Evolutionary conservation across 1,140 invertebrate species (phyloP), one percentile per base, ranked within the genome.

Genomic region (Drosophila lacteicornis): DNA sequence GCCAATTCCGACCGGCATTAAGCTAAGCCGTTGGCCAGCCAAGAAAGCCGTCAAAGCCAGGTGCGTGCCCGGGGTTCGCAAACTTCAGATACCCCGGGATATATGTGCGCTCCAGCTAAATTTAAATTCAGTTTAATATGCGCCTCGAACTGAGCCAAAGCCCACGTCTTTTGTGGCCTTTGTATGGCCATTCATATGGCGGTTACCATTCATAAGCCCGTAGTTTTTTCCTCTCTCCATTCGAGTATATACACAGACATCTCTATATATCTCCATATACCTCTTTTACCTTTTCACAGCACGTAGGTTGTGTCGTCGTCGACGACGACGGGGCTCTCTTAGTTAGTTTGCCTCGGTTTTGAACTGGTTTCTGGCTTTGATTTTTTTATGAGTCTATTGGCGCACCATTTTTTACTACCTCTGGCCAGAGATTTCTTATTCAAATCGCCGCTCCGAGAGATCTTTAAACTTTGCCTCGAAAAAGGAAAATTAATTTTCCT

Each of bases 71-170:
- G 74, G 82, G 57, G 46, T 73, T 75, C 38, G 51, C 66, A 69
- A 82, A 58, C 56, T 45, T 56, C n/a, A 49, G 62, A 50, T 30
- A 45, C 25, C 33, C 11, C 25, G n/a, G 13, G 25, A 27, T 17
- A 19, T n/a, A 30, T n/a, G 5, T 55, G 36, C 46, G 46, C 58
- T 73, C 55, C 59, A 57, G 76, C 60, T 80, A 58, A 84, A 80
- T 83, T 84, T 66, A 85, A 84, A 84, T 85, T 84, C 82, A 84
- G 82, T 59, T 84, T 81, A 81, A 81, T 78, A 85, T 84, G 82
- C 82, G 82, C 67, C 58, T 50, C 81, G 45, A 80, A 67, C 65
- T 83, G 70, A 74, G 70, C 38, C 63, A 75, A 46, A 65, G 68
- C 58, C 63, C 71, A 83, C 84, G 84, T 86, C 75, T 81, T 82